phyloP scores from a whole-genome alignment of 2,888 invertebrate species.

The Coleophora deauratella region DNA sequence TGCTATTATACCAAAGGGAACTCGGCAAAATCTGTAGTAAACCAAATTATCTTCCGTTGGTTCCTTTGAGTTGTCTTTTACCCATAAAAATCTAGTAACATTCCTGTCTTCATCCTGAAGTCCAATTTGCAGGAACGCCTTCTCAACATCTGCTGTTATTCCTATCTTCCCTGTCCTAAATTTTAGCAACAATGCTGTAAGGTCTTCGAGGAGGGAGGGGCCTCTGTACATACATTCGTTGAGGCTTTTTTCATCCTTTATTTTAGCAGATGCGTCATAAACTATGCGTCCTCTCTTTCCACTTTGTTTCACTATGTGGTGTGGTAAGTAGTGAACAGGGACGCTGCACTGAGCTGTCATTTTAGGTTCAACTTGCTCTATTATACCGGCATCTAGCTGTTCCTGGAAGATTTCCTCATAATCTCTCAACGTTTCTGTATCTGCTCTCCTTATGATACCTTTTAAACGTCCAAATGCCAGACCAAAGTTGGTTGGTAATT shows the following conservation, averaged over 20 bases:
- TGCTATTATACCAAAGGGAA: too few species aligned
- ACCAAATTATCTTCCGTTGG: conserved; percentile 2
- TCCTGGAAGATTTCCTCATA: conserved; percentile 6
- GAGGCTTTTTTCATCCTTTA: conserved; percentile 13
- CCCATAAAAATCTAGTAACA: conserved; percentile 9
- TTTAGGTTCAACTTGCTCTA: conserved; percentile 1
- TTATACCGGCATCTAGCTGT: conserved; percentile 4
- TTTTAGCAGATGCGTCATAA: conserved; percentile 17
- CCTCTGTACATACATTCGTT: conserved; percentile 22
- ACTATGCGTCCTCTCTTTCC: conserved; percentile 13
- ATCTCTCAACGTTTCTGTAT: background rate
- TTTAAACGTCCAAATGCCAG: conserved; percentile 4
- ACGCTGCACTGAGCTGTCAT: too few species aligned
- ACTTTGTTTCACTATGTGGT: conserved; percentile 4
- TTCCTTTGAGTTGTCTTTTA: conserved; percentile 8
- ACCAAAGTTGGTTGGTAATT: conserved; percentile 4
- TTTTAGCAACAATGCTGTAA: conserved; percentile 16
- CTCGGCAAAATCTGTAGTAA: too few species aligned
- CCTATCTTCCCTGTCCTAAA: conserved; percentile 18
- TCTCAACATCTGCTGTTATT: conserved; percentile 8
- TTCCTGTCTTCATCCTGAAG: conserved; percentile 13
- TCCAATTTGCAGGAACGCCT: conserved; percentile 15
- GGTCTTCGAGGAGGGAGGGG: conserved; percentile 19
- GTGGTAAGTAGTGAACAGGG: conserved; percentile 10
- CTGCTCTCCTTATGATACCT: conserved; percentile 1